Percentiles rank a stretch among this genome's conserved stretches.
Evolutionary conservation across 23 tunicate species (phyloP).

Genomic region (Trididemnum clinides): DNA sequence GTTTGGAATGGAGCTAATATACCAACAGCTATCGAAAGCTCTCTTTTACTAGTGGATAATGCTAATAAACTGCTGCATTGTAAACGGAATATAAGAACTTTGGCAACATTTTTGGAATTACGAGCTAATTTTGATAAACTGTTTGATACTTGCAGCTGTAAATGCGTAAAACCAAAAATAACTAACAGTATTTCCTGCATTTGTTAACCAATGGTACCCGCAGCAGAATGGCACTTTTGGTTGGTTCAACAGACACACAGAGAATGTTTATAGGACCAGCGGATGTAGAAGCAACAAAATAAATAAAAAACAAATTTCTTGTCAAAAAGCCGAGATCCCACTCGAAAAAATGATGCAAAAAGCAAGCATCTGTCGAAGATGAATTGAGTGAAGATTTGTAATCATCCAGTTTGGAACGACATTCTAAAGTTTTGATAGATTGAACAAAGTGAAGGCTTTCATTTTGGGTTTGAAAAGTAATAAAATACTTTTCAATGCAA

Average conservation of each 20-base stretch:
- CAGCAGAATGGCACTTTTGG: slow-evolving; percentile 6
- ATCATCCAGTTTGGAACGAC: background rate
- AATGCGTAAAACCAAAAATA: background rate
- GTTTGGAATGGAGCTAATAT: background rate
- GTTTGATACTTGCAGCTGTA: background rate
- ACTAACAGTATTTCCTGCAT: background rate
- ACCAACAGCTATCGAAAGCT: background rate
- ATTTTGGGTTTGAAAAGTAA: background rate
- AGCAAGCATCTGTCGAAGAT: background rate
- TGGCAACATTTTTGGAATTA: background rate
- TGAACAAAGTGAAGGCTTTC: background rate
- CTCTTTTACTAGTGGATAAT: background rate
- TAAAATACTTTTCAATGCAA: background rate
- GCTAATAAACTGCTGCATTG: background rate
- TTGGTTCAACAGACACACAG: background rate
- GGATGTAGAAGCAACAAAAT: background rate
- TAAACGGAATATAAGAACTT: background rate
- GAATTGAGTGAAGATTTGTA: background rate
- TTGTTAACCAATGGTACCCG: background rate
- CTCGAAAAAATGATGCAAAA: background rate
- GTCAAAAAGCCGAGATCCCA: background rate
- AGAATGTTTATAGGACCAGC: background rate
- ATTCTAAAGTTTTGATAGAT: background rate
- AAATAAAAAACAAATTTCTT: background rate
- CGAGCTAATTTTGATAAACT: background rate